Conservation (phyloP, 2,113 vertebrate genomes). For the Hemiscyllium ocellatum region DNA sequence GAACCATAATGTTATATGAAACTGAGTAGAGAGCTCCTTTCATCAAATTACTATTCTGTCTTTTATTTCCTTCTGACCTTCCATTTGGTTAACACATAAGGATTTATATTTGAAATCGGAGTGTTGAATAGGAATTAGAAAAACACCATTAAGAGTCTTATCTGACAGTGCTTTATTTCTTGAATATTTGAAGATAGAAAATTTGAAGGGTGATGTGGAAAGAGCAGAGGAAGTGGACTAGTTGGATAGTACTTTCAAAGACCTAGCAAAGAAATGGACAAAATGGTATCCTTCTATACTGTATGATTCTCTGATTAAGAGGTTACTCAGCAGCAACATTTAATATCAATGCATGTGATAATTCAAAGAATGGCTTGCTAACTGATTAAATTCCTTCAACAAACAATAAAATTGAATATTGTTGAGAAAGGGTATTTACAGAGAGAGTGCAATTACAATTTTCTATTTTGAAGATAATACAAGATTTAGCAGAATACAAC, state of each 20-base stretch:
- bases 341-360: background rate
- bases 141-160: background rate
- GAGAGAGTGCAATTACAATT: background rate
- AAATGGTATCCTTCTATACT: background rate
- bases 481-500: background rate
- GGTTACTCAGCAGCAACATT: background rate
- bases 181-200: background rate
- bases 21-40: background rate
- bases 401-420: background rate
- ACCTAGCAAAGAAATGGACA: background rate
- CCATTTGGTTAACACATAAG: background rate
- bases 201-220: background rate
- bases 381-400: background rate
- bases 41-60: background rate
- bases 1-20: background rate
- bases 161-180: background rate
- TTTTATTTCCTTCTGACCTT: background rate
- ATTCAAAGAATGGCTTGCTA: background rate
- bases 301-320: background rate
- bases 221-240: background rate
- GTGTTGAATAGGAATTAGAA: background rate
- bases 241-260: background rate
- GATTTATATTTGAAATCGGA: background rate
- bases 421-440: background rate
- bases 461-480: background rate